A percentile compares a stretch with the other conserved stretches of the same genome.
phyloP scores from a whole-genome alignment of 2,888 invertebrate genomes.

The Tortricodes alternella region DNA sequence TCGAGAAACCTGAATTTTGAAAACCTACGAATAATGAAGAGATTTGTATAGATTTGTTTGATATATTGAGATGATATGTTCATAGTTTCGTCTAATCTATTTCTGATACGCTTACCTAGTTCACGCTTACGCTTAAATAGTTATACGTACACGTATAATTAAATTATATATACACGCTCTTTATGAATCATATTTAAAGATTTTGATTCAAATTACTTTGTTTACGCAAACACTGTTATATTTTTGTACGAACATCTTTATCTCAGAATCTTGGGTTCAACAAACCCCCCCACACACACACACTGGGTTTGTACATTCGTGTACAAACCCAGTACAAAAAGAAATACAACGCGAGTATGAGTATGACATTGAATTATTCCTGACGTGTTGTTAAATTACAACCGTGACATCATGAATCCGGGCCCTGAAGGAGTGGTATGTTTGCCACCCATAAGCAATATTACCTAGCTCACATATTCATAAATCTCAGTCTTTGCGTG shows the following conservation, averaged over 20 bases:
- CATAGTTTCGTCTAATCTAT: too few species aligned
- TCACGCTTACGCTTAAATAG: too few species aligned
- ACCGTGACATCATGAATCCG: slow-evolving; percentile 1
- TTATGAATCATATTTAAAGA: slow-evolving; percentile 2
- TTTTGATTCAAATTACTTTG: background rate
- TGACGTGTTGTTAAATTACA: slow-evolving; percentile 2
- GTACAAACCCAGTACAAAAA: slow-evolving; percentile 4
- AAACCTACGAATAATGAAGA: too few species aligned
- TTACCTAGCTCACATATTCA: slow-evolving; percentile 13
- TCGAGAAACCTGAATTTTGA: too few species aligned
- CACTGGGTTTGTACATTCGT: too few species aligned
- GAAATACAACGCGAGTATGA: background rate
- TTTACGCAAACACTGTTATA: slow-evolving; percentile 13
- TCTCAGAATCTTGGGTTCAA: slow-evolving; percentile 17
- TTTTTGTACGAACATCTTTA: slow-evolving; percentile 10
- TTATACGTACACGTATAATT: background rate
- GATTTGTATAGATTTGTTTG: too few species aligned
- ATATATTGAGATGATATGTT: too few species aligned
- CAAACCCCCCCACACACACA: too few species aligned
- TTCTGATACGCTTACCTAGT: too few species aligned
- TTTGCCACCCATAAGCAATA: background rate
- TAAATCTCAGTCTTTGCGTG: slow-evolving; percentile 15
- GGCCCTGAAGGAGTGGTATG: slow-evolving; percentile 10
- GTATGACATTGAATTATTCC: background rate
- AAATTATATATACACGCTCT: background rate